Conservation (phyloP, 2,113 vertebrate genomes). For the Zosterops hypoxanthus region DNA sequence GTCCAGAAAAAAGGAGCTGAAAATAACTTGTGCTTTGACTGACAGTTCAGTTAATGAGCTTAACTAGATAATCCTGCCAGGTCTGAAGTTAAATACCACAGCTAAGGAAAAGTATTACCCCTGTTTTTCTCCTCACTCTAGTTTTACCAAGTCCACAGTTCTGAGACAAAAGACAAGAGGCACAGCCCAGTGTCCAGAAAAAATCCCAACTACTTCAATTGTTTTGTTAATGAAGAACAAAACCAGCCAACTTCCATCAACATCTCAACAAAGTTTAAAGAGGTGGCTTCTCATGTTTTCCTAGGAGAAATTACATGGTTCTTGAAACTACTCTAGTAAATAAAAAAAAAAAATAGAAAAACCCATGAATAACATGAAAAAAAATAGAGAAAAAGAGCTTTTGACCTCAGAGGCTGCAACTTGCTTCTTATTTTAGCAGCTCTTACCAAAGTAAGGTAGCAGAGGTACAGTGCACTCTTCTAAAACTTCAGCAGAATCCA, state of each 20-base stretch:
- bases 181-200: not conserved
- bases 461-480: not conserved
- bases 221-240: constrained; percentile 2
- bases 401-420: not conserved
- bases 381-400: not conserved
- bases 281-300: not conserved
- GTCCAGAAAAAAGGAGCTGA: not conserved
- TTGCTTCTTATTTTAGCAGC: not conserved
- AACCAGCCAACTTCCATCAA: constrained; percentile 10
- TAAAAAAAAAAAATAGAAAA: not conserved
- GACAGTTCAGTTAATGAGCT: constrained; percentile 1
- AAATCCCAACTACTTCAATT: not conserved
- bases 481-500: not conserved
- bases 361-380: rapidly evolving
- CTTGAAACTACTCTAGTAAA: not conserved
- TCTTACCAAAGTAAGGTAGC: not conserved
- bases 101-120: not conserved
- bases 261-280: not conserved
- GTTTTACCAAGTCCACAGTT: not conserved
- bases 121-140: not conserved
- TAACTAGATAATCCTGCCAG: constrained; percentile 2
- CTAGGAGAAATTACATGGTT: not conserved
- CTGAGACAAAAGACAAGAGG: not conserved
- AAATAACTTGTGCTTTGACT: not conserved
- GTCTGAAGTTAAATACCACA: constrained; percentile 5